phyloP scores from a whole-genome alignment of 2,113 vertebrate genomes.

The Syngnathus floridae region DNA sequence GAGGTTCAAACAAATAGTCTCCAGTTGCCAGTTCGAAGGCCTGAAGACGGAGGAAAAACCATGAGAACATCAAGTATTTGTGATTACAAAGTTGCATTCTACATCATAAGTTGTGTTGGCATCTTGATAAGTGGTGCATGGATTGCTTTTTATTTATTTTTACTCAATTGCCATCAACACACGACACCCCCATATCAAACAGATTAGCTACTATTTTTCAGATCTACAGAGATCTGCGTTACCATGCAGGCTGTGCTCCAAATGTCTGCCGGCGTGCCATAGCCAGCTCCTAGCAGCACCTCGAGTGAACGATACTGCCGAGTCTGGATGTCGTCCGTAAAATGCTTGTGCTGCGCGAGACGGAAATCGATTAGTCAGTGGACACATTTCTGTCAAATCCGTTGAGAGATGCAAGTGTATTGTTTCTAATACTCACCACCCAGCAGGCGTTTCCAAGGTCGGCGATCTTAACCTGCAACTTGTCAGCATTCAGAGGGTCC shows the following conservation, averaged over 20 bases:
- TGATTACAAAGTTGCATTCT: not conserved
- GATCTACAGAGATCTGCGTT: conserved; percentile 1
- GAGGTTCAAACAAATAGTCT: conserved; percentile 94
- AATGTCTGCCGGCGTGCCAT: conserved; percentile 92
- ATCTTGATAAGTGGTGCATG: not conserved
- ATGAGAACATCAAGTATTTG: not conserved
- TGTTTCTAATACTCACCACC: conserved; percentile 81
- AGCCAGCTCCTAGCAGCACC: conserved; percentile 89
- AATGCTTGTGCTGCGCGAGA: conserved; percentile 84
- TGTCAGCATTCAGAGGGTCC: conserved; percentile 88
- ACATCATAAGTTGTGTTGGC: not conserved
- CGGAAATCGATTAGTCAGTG: not conserved
- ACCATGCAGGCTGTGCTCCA: conserved; percentile 99
- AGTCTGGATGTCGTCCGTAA: conserved; percentile 97
- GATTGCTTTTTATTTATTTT: not conserved
- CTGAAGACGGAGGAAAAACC: conserved; percentile 51
- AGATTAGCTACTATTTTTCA: not conserved
- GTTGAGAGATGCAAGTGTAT: not conserved
- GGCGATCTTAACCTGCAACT: conserved; percentile 94
- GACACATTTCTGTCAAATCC: not conserved
- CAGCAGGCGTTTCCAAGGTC: conserved; percentile 98
- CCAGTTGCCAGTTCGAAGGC: conserved; percentile 94
- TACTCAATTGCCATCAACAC: not conserved
- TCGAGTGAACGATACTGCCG: conserved; percentile 92
- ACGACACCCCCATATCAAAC: not conserved